Evolutionary conservation across 2,888 invertebrate species (phyloP).

Genomic region (Pycnomerus fuliginosus): DNA sequence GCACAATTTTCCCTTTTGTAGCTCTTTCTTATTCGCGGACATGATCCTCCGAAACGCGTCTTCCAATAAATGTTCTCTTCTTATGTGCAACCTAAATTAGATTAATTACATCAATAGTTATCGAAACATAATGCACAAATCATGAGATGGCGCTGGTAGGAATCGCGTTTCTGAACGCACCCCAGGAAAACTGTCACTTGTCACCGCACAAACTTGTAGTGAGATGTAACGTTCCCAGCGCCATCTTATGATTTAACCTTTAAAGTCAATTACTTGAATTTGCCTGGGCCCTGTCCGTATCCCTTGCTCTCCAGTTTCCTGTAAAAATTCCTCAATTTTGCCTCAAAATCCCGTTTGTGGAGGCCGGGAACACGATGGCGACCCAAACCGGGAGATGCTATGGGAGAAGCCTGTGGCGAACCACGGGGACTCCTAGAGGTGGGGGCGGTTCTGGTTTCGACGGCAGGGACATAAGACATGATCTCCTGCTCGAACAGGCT

Average conservation of each 20-base stretch:
- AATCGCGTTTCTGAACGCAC: too few species aligned
- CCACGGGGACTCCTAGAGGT: slow-evolving; percentile 56
- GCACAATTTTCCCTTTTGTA: slow-evolving; percentile 92
- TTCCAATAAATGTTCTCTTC: slow-evolving; percentile 89
- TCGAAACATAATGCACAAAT: too few species aligned
- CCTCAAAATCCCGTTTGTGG: slow-evolving; percentile 91
- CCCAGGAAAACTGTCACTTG: too few species aligned
- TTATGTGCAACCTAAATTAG: slow-evolving; percentile 91
- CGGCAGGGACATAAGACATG: slow-evolving; percentile 91
- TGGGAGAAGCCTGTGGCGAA: slow-evolving; percentile 70
- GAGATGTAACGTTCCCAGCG: too few species aligned
- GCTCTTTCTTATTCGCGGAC: slow-evolving; percentile 92
- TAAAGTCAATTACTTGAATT: slow-evolving; percentile 92
- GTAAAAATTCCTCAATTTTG: slow-evolving; percentile 92
- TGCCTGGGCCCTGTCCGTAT: slow-evolving; percentile 95
- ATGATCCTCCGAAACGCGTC: slow-evolving; percentile 96
- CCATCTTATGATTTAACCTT: too few species aligned
- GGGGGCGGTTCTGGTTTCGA: slow-evolving; percentile 49
- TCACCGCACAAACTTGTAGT: too few species aligned
- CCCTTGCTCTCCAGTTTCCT: slow-evolving; percentile 94
- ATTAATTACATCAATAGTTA: too few species aligned
- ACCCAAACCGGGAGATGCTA: slow-evolving; percentile 76
- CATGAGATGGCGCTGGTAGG: too few species aligned
- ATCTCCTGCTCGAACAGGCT: slow-evolving; percentile 98
- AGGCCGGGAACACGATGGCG: slow-evolving; percentile 82